phyloP scores from a whole-genome alignment of 1,140 invertebrate species.

The Acromyrmex heyeri region DNA sequence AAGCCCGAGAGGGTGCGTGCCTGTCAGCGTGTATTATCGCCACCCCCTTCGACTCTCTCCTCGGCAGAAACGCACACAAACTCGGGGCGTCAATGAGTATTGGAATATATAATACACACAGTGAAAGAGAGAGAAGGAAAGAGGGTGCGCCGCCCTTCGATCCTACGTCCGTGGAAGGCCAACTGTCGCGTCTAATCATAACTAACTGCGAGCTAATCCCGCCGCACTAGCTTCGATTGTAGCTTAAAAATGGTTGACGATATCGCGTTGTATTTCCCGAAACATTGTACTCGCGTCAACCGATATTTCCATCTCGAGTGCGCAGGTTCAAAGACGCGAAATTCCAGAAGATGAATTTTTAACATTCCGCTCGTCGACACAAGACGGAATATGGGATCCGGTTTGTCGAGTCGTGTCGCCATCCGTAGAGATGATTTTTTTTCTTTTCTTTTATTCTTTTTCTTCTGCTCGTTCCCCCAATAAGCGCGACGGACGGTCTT shows the following conservation, averaged over 20 bases:
- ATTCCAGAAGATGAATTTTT: constrained; percentile 10
- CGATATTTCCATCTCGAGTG: background rate
- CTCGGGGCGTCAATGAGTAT: constrained; percentile 65
- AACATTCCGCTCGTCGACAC: background rate
- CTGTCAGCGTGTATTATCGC: constrained; percentile 86
- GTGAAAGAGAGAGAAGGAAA: background rate
- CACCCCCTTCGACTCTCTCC: constrained; percentile 66
- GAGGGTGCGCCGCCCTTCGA: constrained; percentile 38
- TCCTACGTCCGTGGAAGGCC: constrained; percentile 71
- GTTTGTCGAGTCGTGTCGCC: constrained; percentile 1
- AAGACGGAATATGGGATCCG: constrained; percentile 6
- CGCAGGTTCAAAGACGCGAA: background rate
- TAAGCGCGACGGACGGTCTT: background rate
- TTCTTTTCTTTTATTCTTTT: background rate
- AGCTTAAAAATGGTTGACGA: background rate
- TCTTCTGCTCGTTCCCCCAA: background rate
- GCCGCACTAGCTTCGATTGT: constrained; percentile 38
- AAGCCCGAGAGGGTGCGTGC: constrained; percentile 79
- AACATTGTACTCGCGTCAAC: background rate
- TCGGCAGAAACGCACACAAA: constrained; percentile 49
- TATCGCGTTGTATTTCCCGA: background rate
- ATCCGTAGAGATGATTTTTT: constrained; percentile 38
- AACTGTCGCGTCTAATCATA: constrained; percentile 86
- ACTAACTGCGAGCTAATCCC: constrained; percentile 81
- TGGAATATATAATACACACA: constrained; percentile 74